Conservation (phyloP, 2,797 vertebrate species). For the Crypturellus tataupa region DNA sequence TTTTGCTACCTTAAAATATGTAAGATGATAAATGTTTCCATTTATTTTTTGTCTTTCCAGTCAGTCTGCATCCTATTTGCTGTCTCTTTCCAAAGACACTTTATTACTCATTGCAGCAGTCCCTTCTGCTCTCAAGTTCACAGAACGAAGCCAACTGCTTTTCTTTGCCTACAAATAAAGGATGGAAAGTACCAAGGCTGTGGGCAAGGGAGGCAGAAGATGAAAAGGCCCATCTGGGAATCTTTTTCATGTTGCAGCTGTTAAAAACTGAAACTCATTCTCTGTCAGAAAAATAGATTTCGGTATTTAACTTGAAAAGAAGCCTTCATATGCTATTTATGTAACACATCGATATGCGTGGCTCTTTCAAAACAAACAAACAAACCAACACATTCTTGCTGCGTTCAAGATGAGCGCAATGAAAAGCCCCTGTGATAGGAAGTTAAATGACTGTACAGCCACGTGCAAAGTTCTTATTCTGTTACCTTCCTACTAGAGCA, state of each 20-base stretch:
- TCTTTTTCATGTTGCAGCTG: conserved; percentile 45
- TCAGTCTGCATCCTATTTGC: conserved; percentile 15
- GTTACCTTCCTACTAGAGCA: neutral
- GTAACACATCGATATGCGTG: neutral
- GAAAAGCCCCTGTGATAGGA: neutral
- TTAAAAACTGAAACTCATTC: conserved; percentile 50
- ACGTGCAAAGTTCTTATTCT: neutral
- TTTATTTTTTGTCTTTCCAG: conserved; percentile 17
- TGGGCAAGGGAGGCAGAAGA: conserved; percentile 44
- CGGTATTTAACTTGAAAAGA: conserved; percentile 3
- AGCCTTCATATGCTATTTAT: conserved; percentile 9
- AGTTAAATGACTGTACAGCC: neutral
- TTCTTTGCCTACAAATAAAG: conserved; percentile 75
- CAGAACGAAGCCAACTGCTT: conserved; percentile 60
- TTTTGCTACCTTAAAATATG: conserved; percentile 23
- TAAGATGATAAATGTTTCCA: neutral
- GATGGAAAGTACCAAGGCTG: conserved; percentile 61
- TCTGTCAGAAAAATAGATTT: conserved; percentile 52
- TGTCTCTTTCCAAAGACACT: conserved; percentile 27
- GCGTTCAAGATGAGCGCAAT: neutral
- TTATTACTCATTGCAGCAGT: neutral
- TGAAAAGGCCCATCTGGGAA: conserved; percentile 69
- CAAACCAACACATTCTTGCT: neutral
- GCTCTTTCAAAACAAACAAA: conserved; percentile 5
- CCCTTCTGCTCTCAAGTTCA: conserved; percentile 63